Conservation (phyloP, 2,113 vertebrate species). For the Pseudopipra pipra region DNA sequence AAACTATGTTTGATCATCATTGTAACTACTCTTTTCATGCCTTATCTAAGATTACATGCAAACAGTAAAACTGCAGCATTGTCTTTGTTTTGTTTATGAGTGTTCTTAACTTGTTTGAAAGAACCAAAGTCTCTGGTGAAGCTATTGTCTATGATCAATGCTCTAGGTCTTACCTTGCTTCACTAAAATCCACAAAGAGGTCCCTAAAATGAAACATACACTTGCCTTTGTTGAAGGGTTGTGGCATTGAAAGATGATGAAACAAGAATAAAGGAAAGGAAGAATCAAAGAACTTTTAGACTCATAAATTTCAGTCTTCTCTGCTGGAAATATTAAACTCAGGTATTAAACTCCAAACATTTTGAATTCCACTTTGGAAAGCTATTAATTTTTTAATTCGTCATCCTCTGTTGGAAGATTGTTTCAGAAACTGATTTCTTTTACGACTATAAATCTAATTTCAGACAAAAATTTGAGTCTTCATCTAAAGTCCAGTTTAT, state of each 20-base stretch:
- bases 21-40: not conserved
- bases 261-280: not conserved
- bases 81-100: not conserved
- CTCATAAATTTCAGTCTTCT: not conserved
- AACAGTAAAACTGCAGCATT: not conserved
- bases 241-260: not conserved
- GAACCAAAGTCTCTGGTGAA: not conserved
- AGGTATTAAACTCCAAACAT: not conserved
- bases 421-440: not conserved
- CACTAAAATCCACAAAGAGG: not conserved
- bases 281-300: not conserved
- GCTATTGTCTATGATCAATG: not conserved
- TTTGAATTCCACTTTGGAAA: not conserved
- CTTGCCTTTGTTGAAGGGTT: not conserved
- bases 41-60: not conserved
- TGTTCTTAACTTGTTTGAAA: not conserved
- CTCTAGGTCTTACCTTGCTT: not conserved
- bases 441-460: not conserved
- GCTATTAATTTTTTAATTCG: not conserved
- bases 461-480: not conserved
- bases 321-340: not conserved
- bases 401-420: not conserved
- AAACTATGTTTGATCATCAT: not conserved
- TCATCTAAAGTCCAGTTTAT: not conserved
- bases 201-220: not conserved